Evolutionary conservation across 2,888 invertebrate genomes (phyloP), one percentile per base, ranked within the genome.

Genomic region (Notodonta dromedarius): DNA sequence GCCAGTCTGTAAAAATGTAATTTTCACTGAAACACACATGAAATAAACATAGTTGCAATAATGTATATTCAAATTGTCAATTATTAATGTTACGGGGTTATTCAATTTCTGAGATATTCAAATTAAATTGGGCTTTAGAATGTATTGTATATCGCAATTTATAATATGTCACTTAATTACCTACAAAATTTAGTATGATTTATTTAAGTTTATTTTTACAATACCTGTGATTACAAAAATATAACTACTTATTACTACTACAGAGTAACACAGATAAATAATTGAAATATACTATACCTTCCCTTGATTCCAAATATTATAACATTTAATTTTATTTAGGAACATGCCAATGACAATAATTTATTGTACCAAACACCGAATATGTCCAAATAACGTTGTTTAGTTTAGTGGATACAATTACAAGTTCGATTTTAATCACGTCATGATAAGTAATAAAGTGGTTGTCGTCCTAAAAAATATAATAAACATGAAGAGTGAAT

Each of bases 1-100:
- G 75, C 64, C 86, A 87, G 89, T 92, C 89, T 85, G 90, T 88
- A 91, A 87, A 91, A 91, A 88, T 91, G 88, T 91, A 87, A 83
- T 92, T 88, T 89, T 87, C 78, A 84, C 80, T 81, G 83, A 87
- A 86, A 86, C 90, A 91, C 90, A 89, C 84, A 77, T 78, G 76
- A 78, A 85, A 82, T 81, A 75, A 82, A 78, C 84, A 81, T 77
- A 79, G 76, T 75, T 77, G 76, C 78, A n/a, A 48, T 48, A n/a
- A 16, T 50, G 12, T 71, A 68, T 67, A 63, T 56, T 67, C 65
- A 70, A 73, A 63, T 61, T 74, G 67, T 64, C 62, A 70, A 71
- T 68, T 63, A 64, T 65, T 70, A 72, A 71, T 63, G 60, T 71
- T 69, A 66, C 66, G 72, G 75, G 77, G 72, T 77, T 75, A 67